These are phyloP conservation scores for Forbesichthys agassizii DNA, from an alignment of 2,113 vertebrate genomes.

Conservation along the genomic window DNA sequence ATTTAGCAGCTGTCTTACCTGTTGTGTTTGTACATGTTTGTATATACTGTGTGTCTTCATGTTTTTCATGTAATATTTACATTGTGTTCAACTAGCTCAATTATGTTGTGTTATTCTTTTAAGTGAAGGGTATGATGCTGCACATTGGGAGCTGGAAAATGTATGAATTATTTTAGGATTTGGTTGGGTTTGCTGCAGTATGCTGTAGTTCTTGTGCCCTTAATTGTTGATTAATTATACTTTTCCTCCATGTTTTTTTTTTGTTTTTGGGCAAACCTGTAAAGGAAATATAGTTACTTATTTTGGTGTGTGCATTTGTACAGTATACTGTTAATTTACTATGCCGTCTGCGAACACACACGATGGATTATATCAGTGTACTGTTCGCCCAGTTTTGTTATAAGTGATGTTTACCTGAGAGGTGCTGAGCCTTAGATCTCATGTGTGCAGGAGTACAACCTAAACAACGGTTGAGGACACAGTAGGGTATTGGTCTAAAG, in stretches of 20 bases:
- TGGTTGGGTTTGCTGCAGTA: too few relatives aligned
- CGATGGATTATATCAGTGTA: conserved; percentile 9
- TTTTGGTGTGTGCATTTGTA: neutral
- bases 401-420: conserved; percentile 13
- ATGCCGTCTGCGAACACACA: conserved; percentile 8
- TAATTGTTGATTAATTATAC: too few relatives aligned
- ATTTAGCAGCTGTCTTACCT: conserved; percentile 3
- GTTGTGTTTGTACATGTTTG: conserved; percentile 6
- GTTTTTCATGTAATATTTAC: neutral
- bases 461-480: neutral
- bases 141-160: too few relatives aligned
- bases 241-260: too few relatives aligned
- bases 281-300: too few relatives aligned
- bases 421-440: neutral
- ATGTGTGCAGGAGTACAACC: neutral
- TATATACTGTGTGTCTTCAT: conserved; percentile 6
- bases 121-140: too few relatives aligned
- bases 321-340: conserved; percentile 14
- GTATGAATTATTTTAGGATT: too few relatives aligned
- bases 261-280: too few relatives aligned
- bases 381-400: conserved; percentile 1
- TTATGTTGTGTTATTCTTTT: too few relatives aligned
- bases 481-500: neutral
- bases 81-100: too few relatives aligned
- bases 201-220: too few relatives aligned